Conservation (phyloP, 1,140 invertebrate species). For the Neodiprion virginianus region DNA sequence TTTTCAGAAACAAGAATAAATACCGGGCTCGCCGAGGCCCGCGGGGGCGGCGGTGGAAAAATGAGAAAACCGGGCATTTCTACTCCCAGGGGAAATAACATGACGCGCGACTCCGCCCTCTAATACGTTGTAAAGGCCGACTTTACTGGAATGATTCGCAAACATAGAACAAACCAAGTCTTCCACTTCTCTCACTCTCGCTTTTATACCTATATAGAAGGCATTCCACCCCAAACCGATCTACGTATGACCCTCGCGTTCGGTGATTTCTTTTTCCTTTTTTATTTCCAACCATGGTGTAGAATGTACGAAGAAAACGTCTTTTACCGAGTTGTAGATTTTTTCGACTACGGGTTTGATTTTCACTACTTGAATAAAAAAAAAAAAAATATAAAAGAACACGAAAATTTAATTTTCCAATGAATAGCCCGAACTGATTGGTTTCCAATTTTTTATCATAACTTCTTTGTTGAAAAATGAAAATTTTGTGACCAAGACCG, state of each 20-base stretch:
- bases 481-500: too few species aligned
- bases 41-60: not conserved
- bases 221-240: too few species aligned
- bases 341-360: too few species aligned
- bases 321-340: too few species aligned
- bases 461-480: too few species aligned
- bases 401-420: too few species aligned
- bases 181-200: not conserved
- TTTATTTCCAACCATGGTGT: not conserved
- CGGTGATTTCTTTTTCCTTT: not conserved
- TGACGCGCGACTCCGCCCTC: not conserved
- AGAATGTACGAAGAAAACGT: too few species aligned
- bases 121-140: conserved; percentile 7
- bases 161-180: conserved; percentile 5
- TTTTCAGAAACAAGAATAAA: conserved; percentile 1
- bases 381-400: too few species aligned
- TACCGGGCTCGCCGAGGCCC: not conserved
- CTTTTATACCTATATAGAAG: not conserved
- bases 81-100: not conserved
- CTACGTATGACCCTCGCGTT: too few species aligned
- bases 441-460: too few species aligned
- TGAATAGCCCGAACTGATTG: too few species aligned
- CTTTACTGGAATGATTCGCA: conserved; percentile 2
- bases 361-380: too few species aligned
- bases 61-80: not conserved